Conservation (phyloP, 2,113 vertebrate species). For the Marmota monax region DNA sequence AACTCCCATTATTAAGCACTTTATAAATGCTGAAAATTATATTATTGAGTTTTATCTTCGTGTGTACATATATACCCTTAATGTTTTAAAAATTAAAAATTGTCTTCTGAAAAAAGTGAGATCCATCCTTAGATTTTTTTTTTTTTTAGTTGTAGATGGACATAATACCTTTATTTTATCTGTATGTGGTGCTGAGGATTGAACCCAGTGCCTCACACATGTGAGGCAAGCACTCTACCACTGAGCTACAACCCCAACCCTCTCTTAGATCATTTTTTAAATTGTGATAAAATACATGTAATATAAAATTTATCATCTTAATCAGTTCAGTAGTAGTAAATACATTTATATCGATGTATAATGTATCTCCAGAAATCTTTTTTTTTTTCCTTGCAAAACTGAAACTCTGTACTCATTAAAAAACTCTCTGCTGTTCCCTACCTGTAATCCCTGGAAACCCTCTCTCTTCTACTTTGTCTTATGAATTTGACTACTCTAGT, state of each 20-base stretch:
- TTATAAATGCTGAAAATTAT: conserved; percentile 43
- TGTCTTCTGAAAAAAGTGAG: background rate
- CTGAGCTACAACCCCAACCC: no score
- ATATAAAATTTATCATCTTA: background rate
- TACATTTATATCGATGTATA: background rate
- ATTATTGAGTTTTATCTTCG: conserved; percentile 16
- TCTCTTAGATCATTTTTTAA: background rate
- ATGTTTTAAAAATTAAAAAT: background rate
- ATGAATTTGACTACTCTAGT: background rate
- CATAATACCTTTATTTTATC: no score
- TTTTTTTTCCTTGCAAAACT: background rate
- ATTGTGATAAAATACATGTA: background rate
- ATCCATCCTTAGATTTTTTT: background rate
- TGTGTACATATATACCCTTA: background rate
- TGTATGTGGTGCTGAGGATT: no score
- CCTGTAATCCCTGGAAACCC: background rate
- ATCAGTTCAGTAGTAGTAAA: background rate
- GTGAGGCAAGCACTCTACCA: no score
- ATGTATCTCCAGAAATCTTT: background rate
- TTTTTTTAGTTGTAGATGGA: no score
- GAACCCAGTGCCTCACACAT: no score
- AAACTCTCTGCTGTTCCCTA: background rate
- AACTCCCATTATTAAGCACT: background rate
- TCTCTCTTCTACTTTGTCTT: background rate
- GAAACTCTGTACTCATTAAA: background rate